Evolutionary conservation across 1,140 invertebrate genomes (phyloP).

Genomic region (Pogonomyrmex barbatus): DNA sequence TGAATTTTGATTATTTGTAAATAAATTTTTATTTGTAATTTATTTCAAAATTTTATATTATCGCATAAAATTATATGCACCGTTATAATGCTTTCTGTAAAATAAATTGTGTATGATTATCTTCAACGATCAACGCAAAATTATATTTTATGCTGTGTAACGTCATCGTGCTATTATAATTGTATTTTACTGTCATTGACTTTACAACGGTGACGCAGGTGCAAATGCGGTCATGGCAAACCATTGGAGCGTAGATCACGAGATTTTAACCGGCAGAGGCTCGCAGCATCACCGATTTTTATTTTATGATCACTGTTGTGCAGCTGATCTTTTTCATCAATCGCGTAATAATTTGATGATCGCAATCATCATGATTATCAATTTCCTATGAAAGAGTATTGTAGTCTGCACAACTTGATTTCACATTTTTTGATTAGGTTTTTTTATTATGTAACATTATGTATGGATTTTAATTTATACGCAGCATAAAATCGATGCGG

Average conservation of each 20-base stretch:
- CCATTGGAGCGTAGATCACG: slow-evolving; percentile 11
- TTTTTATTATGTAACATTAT: neutral
- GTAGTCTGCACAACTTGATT: neutral
- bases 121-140: neutral
- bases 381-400: neutral
- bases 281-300: neutral
- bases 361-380: neutral
- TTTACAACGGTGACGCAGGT: slow-evolving; percentile 11
- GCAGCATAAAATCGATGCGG: neutral
- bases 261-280: neutral
- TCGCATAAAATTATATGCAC: neutral
- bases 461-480: neutral
- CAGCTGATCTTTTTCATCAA: neutral
- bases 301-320: neutral
- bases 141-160: neutral
- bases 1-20: slow-evolving; percentile 1
- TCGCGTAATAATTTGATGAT: neutral
- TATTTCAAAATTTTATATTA: neutral
- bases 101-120: neutral
- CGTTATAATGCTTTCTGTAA: neutral
- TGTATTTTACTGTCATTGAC: neutral
- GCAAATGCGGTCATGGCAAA: slow-evolving; percentile 53
- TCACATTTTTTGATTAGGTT: neutral
- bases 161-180: neutral
- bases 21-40: neutral